Conservation (phyloP, 92 coral and sea anemone species). For the Umimayanthus chanpuru region DNA sequence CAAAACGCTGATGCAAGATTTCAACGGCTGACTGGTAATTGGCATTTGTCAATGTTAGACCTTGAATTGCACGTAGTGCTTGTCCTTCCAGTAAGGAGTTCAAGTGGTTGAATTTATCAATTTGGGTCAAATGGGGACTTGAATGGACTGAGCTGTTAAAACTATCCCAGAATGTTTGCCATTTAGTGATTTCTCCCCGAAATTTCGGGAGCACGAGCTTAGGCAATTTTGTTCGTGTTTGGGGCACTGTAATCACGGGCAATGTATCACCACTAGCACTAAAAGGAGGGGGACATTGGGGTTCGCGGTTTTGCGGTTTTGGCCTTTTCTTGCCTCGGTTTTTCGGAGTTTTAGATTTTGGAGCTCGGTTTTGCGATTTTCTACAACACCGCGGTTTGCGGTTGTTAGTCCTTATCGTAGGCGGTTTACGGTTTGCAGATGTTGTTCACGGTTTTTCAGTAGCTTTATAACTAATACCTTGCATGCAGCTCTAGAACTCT, state of each 20-base stretch:
- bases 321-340: too few species aligned
- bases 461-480: too few species aligned
- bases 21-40: conserved; percentile 56
- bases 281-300: too few species aligned
- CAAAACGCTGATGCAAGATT: conserved; percentile 50
- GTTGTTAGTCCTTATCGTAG: too few species aligned
- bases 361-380: too few species aligned
- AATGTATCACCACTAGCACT: conserved; percentile 14
- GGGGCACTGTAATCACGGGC: conserved; percentile 26
- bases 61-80: conserved; percentile 49
- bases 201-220: conserved; percentile 48
- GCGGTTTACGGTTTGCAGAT: too few species aligned
- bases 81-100: conserved; percentile 59
- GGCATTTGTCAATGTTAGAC: conserved; percentile 27
- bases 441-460: too few species aligned
- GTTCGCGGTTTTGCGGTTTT: too few species aligned
- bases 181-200: conserved; percentile 32
- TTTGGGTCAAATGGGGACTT: conserved; percentile 34
- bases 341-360: too few species aligned
- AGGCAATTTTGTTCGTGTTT: conserved; percentile 52
- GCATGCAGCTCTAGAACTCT: too few species aligned
- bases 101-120: conserved; percentile 51
- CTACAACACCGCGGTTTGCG: too few species aligned
- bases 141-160: conserved; percentile 54
- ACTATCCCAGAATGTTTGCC: conserved; percentile 65